Conservation (phyloP, 2,888 invertebrate genomes). For the Ophraella communa region DNA sequence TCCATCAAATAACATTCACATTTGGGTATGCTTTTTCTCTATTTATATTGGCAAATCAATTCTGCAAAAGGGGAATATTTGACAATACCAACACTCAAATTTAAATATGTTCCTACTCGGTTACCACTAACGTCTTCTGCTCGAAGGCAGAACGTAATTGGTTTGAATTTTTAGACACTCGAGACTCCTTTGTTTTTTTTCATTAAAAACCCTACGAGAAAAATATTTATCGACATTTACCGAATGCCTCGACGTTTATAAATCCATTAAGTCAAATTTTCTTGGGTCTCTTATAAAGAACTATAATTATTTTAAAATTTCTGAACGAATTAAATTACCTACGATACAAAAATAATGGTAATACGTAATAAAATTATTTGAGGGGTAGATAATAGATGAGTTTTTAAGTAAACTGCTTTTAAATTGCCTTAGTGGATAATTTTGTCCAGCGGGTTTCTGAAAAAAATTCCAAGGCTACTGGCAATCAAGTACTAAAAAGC, state of each 20-base stretch:
- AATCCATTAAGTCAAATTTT: slow-evolving; percentile 28
- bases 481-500: background rate
- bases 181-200: slow-evolving; percentile 21
- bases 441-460: background rate
- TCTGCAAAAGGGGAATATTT: no score
- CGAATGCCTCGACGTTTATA: slow-evolving; percentile 33
- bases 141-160: slow-evolving; percentile 18
- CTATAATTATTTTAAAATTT: slow-evolving; percentile 28
- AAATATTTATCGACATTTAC: slow-evolving; percentile 31
- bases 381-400: slow-evolving; percentile 19
- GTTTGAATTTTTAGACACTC: slow-evolving; percentile 29
- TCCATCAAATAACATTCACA: no score
- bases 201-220: slow-evolving; percentile 14
- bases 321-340: slow-evolving; percentile 23
- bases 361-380: slow-evolving; percentile 21
- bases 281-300: slow-evolving; percentile 9
- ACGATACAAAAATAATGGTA: slow-evolving; percentile 25
- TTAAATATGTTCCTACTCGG: no score
- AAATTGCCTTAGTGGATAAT: slow-evolving; percentile 10
- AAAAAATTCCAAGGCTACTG: background rate
- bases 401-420: slow-evolving; percentile 18
- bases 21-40: no score
- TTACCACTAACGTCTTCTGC: background rate
- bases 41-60: background rate
- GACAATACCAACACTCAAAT: no score